A percentile compares a stretch with the other conserved stretches of the same genome.
Evolutionary conservation across 2,888 invertebrate genomes (phyloP).

Genomic region (Drosophila ezoana): DNA sequence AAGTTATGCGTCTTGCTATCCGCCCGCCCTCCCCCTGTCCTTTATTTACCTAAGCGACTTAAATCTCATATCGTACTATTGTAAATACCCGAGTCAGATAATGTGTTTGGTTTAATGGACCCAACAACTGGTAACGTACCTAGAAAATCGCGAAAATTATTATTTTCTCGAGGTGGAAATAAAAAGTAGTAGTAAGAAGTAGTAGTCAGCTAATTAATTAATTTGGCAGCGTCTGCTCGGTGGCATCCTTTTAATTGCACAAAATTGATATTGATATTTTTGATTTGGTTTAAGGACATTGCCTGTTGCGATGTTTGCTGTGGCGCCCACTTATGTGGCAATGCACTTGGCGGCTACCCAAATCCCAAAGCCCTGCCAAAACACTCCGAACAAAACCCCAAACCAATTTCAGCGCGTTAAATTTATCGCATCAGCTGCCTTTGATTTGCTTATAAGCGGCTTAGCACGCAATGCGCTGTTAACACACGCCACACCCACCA

Average conservation of each 20-base stretch:
- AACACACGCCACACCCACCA: conserved; percentile 1
- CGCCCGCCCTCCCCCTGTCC: too few relatives aligned
- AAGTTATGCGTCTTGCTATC: too few relatives aligned
- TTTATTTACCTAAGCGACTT: too few relatives aligned
- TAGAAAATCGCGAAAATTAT: too few relatives aligned
- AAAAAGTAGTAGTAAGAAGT: too few relatives aligned
- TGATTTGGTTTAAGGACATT: conserved; percentile 21
- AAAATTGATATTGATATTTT: background rate
- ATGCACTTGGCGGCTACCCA: conserved; percentile 22
- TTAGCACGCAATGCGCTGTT: conserved; percentile 47
- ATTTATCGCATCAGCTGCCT: conserved; percentile 47
- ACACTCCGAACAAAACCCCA: background rate
- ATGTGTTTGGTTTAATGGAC: too few relatives aligned
- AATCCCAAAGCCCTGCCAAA: conserved; percentile 4
- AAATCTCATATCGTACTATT: too few relatives aligned
- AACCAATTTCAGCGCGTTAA: conserved; percentile 22
- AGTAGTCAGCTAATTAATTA: background rate
- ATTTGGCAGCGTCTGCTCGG: background rate
- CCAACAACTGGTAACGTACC: too few relatives aligned
- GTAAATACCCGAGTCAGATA: too few relatives aligned
- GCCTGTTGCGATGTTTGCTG: background rate
- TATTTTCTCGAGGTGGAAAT: too few relatives aligned
- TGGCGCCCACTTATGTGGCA: conserved; percentile 6
- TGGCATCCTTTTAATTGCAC: background rate
- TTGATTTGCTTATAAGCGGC: conserved; percentile 53